A percentile compares a stretch with the other conserved stretches of the same genome.
Evolutionary conservation across 2,113 vertebrate species (phyloP).

Genomic region (Rissa tridactyla): DNA sequence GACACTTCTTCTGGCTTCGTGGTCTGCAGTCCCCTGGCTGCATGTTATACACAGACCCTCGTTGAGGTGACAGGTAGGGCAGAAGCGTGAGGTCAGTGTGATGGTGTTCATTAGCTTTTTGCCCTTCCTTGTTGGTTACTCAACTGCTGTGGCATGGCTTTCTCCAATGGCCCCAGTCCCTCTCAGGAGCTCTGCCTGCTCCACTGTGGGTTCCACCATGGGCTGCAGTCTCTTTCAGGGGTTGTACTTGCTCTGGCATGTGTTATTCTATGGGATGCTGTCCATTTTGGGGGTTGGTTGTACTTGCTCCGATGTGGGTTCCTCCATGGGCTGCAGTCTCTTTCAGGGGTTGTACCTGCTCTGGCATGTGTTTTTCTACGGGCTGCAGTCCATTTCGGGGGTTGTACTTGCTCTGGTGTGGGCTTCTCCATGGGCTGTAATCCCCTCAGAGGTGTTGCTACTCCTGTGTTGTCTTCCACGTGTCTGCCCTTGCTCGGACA

Average conservation of each 20-base stretch:
- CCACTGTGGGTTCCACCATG: neutral
- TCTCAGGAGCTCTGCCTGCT: neutral
- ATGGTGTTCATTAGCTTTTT: neutral
- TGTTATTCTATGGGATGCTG: neutral
- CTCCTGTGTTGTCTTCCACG: neutral
- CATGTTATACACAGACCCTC: accelerated
- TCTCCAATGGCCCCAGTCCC: neutral
- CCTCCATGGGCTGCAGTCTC: neutral
- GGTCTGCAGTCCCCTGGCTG: neutral
- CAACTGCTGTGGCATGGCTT: neutral
- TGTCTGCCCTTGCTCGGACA: neutral
- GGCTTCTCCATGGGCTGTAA: neutral
- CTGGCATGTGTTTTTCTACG: neutral
- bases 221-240: neutral
- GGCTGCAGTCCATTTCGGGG: neutral
- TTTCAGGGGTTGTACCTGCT: neutral
- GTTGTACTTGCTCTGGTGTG: neutral
- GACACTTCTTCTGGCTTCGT: neutral
- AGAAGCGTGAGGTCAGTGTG: neutral
- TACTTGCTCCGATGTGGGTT: neutral
- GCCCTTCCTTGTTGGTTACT: neutral
- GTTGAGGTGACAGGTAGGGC: accelerated
- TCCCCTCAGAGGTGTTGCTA: neutral
- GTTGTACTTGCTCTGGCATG: neutral
- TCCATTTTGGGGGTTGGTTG: neutral